Percentiles rank a stretch among this genome's conserved stretches.
phyloP scores from a whole-genome alignment of 2,113 vertebrate genomes.

The Grus americana region DNA sequence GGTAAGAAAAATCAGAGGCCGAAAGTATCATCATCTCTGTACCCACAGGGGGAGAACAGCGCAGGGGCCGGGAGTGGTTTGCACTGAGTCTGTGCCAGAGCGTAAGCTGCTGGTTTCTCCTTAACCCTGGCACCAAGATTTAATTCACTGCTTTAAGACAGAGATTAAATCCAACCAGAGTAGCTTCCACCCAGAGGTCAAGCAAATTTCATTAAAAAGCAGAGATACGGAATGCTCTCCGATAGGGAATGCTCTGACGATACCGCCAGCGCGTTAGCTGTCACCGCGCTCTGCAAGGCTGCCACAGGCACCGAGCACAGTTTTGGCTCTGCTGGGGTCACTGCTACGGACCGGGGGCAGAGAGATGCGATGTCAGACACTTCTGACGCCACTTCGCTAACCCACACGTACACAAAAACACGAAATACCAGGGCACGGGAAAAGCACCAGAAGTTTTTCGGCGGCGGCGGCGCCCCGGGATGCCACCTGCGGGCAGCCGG shows the following conservation, averaged over 20 bases:
- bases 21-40: accelerated
- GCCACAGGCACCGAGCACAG: accelerated
- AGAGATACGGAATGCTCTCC: accelerated
- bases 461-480: accelerated
- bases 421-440: too few species aligned
- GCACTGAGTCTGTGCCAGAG: neutral
- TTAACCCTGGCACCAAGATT: neutral
- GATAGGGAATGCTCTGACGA: accelerated
- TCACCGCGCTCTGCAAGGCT: neutral
- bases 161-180: neutral
- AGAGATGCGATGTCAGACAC: accelerated
- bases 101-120: neutral
- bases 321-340: accelerated
- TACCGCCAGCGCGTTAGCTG: accelerated
- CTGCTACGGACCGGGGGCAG: accelerated
- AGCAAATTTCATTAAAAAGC: neutral
- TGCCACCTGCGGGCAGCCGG: neutral
- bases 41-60: neutral
- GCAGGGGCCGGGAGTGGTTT: neutral
- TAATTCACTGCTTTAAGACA: neutral
- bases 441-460: neutral
- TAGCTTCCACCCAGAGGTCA: neutral
- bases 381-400: accelerated
- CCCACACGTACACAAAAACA: too few species aligned
- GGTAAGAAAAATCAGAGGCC: neutral